These are phyloP conservation scores for Adelosebastes latens DNA, from an alignment of 2,797 vertebrate genomes.

Conservation along the genomic window DNA sequence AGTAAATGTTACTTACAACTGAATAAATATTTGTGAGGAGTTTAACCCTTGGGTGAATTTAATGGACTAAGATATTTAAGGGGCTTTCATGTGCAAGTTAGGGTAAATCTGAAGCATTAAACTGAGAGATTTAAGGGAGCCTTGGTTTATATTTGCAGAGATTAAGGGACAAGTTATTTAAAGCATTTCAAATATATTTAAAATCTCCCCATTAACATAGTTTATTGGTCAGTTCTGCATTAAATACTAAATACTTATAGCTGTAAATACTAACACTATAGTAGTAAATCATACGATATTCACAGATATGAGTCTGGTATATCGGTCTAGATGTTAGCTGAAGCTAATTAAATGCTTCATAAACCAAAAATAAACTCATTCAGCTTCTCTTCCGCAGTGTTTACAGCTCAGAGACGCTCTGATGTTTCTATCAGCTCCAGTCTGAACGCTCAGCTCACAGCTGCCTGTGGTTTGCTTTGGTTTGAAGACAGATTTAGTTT, in stretches of 20 bases:
- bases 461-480: background rate
- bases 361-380: conserved; percentile 25
- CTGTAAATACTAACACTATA: too few species aligned
- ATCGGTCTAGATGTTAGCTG: background rate
- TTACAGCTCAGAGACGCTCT: background rate
- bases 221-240: background rate
- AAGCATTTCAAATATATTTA: background rate
- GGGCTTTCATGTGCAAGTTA: background rate
- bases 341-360: conserved; percentile 45
- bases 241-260: background rate
- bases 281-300: background rate
- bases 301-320: background rate
- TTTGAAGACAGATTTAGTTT: background rate
- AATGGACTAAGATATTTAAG: background rate
- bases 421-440: background rate
- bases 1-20: background rate
- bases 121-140: background rate
- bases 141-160: background rate
- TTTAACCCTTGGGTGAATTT: background rate
- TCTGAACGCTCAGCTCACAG: background rate
- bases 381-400: background rate
- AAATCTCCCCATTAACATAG: background rate
- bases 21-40: background rate
- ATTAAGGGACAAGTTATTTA: background rate
- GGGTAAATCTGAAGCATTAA: background rate